Evolutionary conservation across 1,140 invertebrate species (phyloP), one percentile per base, ranked within the genome.

Genomic region (Episyrphus balteatus): DNA sequence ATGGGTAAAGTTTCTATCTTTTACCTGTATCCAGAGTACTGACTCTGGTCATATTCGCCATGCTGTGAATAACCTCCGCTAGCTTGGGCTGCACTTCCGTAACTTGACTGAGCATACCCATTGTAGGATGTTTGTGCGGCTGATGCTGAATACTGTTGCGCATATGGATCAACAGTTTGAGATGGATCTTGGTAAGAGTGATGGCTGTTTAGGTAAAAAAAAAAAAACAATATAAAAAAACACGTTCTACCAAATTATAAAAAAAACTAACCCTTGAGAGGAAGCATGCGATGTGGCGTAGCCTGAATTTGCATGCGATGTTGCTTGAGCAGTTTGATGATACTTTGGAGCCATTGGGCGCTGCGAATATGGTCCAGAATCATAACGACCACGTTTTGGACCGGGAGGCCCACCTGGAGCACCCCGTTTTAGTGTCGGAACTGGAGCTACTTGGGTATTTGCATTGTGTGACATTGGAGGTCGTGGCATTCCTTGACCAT

Each of bases 391-490:
- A 30, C 63, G 58, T 37, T 66, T 66, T n/a, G 63, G 63, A 33
- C 63, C 55, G 34, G 63, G 63, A 0, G 49, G 52, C 45, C 63
- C 63, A 50, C 64, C 64, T 38, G 63, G 63, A 44, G 63, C 63
- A 49, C 63, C 63, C 17, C 63, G 61, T 59, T 66, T 66, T 44
- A 66, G 52, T 53, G 63, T 59, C 52, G 56, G 63, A 55, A 61
- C 61, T 52, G 63, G 63, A 56, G 63, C 59, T 45, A 62, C 56
- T 62, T 66, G 63, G 51, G 63, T 62, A 57, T 66, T 66, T 51
- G 58, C 56, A 56, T 57, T 59, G 61, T 66, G 62, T 55, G 54
- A 51, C 55, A 60, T 58, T 49, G 63, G 63, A 54, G 63, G 55
- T 53, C 63, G 58, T 54, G 55, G 59, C 57, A 66, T 63, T 50